These are phyloP conservation scores for Zosterops borbonicus DNA, from an alignment of 2,113 vertebrate genomes.

Conservation along the genomic window DNA sequence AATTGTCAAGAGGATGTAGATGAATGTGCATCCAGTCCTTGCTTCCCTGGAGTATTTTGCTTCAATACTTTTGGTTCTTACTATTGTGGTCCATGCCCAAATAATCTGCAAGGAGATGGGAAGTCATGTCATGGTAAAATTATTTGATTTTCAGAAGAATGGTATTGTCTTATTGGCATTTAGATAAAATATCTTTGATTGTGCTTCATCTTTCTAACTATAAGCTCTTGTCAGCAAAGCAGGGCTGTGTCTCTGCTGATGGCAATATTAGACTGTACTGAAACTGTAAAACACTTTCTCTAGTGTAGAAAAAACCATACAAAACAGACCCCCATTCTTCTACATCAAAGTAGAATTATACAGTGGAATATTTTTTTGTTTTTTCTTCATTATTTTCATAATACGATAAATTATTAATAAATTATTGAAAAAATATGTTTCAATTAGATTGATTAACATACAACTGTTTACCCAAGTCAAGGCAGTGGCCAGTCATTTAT, in stretches of 20 bases:
- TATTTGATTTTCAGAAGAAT: background rate
- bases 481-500: background rate
- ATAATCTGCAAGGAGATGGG: slow-evolving; percentile 79
- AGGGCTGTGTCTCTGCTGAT: background rate
- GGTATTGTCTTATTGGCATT: background rate
- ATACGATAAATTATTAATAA: background rate
- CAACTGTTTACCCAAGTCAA: background rate
- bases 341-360: background rate
- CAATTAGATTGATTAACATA: background rate
- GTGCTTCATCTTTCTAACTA: background rate
- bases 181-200: background rate
- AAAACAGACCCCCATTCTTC: background rate
- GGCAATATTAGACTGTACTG: background rate
- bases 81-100: slow-evolving; percentile 81
- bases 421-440: background rate
- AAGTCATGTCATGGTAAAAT: slow-evolving; percentile 75
- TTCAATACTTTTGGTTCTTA: slow-evolving; percentile 86
- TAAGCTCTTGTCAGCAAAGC: background rate
- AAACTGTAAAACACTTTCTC: background rate
- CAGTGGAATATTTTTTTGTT: background rate
- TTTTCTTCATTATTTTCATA: background rate
- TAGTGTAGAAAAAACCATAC: background rate
- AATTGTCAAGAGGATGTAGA: slow-evolving; percentile 86
- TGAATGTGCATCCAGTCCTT: slow-evolving; percentile 82
- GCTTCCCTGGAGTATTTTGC: slow-evolving; percentile 80